Percentiles rank a stretch among this genome's conserved stretches.
phyloP scores from a whole-genome alignment of 2,888 invertebrate species.

The Pediacus dermestoides region DNA sequence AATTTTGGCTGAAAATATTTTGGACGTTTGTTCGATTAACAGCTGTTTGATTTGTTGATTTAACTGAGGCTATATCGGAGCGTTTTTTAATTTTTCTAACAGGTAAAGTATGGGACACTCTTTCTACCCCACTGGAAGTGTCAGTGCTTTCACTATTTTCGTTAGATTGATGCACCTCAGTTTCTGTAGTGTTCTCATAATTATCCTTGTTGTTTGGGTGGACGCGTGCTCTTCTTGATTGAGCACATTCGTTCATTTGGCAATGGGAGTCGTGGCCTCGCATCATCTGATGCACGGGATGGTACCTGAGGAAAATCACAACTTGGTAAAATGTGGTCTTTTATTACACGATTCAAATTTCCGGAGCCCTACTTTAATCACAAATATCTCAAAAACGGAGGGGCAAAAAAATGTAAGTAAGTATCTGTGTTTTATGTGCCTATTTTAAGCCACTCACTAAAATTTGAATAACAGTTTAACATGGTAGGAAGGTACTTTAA shows the following conservation, averaged over 20 bases:
- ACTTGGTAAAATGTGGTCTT: no score
- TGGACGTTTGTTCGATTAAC: constrained; percentile 50
- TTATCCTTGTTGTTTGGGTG: constrained; percentile 50
- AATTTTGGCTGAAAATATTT: constrained; percentile 43
- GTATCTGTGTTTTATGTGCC: no score
- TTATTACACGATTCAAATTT: no score
- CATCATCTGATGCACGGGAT: constrained; percentile 46
- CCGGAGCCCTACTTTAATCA: no score
- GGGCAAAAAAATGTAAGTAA: no score
- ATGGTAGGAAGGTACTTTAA: background rate
- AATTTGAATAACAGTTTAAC: constrained; percentile 5
- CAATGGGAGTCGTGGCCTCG: constrained; percentile 49
- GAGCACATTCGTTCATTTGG: constrained; percentile 46
- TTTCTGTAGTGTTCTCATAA: constrained; percentile 55
- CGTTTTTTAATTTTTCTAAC: constrained; percentile 57
- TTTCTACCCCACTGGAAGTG: constrained; percentile 49
- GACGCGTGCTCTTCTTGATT: constrained; percentile 37
- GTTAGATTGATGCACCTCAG: constrained; percentile 44
- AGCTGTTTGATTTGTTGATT: constrained; percentile 40
- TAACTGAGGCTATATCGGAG: constrained; percentile 50
- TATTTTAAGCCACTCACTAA: background rate
- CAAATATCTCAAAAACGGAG: no score
- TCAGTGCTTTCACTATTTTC: constrained; percentile 51
- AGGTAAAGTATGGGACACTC: constrained; percentile 56
- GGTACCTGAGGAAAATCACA: constrained; percentile 34